These are phyloP conservation scores for Syngnathus rostellatus DNA, from an alignment of 2,797 vertebrate species.

Conservation along the genomic window DNA sequence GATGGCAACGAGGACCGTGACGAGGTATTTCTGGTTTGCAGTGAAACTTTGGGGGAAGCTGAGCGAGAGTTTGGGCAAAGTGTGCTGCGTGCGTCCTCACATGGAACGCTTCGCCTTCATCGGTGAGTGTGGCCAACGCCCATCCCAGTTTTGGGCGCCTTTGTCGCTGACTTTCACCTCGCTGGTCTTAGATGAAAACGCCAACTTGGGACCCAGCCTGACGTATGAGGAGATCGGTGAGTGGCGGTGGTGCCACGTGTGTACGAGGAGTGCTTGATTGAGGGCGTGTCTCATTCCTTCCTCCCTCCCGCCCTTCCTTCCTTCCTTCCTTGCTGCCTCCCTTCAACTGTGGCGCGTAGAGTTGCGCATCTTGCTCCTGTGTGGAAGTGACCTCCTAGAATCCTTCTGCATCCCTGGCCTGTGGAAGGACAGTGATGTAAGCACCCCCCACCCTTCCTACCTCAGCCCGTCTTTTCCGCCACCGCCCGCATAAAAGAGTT, in stretches of 20 bases:
- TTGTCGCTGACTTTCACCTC: neutral
- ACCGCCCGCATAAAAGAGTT: too few relatives aligned
- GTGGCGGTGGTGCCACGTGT: constrained; percentile 28
- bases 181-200: constrained; percentile 82
- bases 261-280: constrained; percentile 47
- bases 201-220: constrained; percentile 89
- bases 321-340: constrained; percentile 14
- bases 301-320: constrained; percentile 26
- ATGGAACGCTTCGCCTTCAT: constrained; percentile 94
- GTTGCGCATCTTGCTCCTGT: constrained; percentile 93
- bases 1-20: neutral
- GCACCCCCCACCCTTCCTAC: constrained; percentile 45
- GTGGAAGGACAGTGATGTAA: constrained; percentile 97
- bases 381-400: constrained; percentile 93
- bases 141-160: too few relatives aligned
- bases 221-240: constrained; percentile 97
- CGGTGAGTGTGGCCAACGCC: constrained; percentile 29
- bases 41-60: constrained; percentile 92
- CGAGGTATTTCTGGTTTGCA: constrained; percentile 31
- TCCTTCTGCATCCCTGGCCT: constrained; percentile 98
- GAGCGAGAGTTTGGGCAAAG: constrained; percentile 86
- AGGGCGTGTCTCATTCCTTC: constrained; percentile 19
- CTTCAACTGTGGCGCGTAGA: constrained; percentile 58
- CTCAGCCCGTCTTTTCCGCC: neutral
- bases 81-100: constrained; percentile 89